Conservation (phyloP, 2,113 vertebrate genomes). For the Calidris pygmaea region DNA sequence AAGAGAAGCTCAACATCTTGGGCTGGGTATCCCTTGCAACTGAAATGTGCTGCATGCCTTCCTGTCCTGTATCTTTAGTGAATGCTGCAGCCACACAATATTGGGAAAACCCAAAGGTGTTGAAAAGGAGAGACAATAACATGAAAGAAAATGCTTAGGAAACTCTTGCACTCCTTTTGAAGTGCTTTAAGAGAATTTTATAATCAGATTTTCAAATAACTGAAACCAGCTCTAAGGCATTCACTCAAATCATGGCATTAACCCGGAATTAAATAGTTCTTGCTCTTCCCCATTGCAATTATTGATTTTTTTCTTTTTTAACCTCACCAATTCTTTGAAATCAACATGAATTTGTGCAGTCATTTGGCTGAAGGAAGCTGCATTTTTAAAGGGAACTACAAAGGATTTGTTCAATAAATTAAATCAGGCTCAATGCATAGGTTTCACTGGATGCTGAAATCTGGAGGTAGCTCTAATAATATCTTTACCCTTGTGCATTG, state of each 20-base stretch:
- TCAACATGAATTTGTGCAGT: background rate
- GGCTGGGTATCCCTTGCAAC: background rate
- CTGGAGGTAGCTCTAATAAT: background rate
- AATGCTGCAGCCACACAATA: background rate
- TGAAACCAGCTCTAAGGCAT: background rate
- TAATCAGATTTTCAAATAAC: background rate
- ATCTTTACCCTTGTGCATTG: background rate
- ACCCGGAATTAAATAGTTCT: background rate
- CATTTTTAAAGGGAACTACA: background rate
- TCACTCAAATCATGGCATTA: background rate
- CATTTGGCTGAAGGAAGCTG: background rate
- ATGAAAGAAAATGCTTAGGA: background rate
- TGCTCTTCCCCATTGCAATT: background rate
- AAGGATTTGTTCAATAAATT: background rate
- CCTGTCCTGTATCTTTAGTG: background rate
- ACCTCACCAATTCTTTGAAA: background rate
- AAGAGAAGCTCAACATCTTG: accelerated
- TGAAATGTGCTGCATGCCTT: background rate
- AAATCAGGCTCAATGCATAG: background rate
- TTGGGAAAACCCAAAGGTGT: background rate
- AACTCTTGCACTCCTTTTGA: background rate
- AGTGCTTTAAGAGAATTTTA: background rate
- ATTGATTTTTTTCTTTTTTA: background rate
- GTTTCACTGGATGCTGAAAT: background rate
- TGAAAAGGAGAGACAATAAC: background rate